Evolutionary conservation across 2,888 invertebrate genomes (phyloP).

Genomic region (Microchrysa polita): DNA sequence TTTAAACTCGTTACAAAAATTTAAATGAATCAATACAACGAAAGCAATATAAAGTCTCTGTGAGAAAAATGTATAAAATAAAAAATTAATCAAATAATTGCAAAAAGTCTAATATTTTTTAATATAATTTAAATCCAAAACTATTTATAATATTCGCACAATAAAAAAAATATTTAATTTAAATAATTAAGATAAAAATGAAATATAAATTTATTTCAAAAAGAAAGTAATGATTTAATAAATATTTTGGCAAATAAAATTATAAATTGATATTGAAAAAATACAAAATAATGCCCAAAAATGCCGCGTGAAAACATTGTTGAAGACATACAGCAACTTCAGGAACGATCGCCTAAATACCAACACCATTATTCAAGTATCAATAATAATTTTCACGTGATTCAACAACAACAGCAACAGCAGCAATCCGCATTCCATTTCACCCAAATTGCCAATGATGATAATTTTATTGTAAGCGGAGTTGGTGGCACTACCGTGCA

Average conservation of each 20-base stretch:
- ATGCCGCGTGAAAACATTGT: conserved; percentile 26
- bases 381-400: conserved; percentile 45
- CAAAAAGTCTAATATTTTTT: conserved; percentile 7
- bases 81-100: background rate
- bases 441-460: background rate
- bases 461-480: background rate
- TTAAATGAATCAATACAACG: conserved; percentile 58
- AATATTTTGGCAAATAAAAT: conserved; percentile 1
- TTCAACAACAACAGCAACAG: background rate
- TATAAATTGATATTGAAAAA: background rate
- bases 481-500: background rate
- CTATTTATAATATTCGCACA: conserved; percentile 21
- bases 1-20: background rate
- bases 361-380: conserved; percentile 49
- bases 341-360: conserved; percentile 43
- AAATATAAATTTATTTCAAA: too few relatives aligned
- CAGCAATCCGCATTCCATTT: background rate
- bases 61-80: conserved; percentile 53
- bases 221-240: conserved; percentile 1
- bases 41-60: conserved; percentile 62
- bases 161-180: conserved; percentile 1
- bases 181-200: conserved; percentile 6
- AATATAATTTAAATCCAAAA: conserved; percentile 22
- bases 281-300: conserved; percentile 5
- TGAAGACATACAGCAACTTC: conserved; percentile 16